Base-by-base conservation (phyloP, 1,140 invertebrate species). In the Drosophila equinoxialis region DNA sequence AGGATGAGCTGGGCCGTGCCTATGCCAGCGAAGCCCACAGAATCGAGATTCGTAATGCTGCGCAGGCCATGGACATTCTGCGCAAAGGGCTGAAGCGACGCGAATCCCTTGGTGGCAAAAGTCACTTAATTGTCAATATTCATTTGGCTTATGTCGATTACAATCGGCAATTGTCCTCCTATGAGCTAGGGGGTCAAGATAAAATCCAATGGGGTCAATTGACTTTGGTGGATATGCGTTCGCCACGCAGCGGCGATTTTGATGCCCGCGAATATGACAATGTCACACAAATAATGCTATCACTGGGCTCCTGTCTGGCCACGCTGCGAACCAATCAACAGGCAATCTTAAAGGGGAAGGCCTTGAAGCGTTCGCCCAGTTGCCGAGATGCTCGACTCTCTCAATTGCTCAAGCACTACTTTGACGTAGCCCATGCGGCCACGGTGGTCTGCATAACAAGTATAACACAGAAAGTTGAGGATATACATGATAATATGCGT, bases 401-500 rank as follows among this genome's bases (percentile, higher is more conserved):
- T 1, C 57, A 59, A 14, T 35, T 59, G n/a, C n/a, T 59, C 1
- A 59, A 59, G n/a, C 57, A 59, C 14, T 59, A 17, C n/a, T 59
- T 59, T 8, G 35, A 59, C 5, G 57, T 59, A 13, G 4, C 57
- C 13, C 30, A 37, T 8, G 17, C 57, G 1, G 11, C 57, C 3
- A 59, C 30, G 3, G 17, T 35, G 6, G 57, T 59, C 33, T 59
- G 57, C 8, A 17, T 59, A 33, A 5, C 57, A 11, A n/a, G 35
- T 8, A 59, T 59, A 11, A 37, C 57, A 11, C 57, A 59, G n/a
- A 6, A 17, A 6, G 11, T 13, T 10, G 57, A 33, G 4, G 57
- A 59, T 26, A 37, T 59, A 10, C 57, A 39, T 14, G 57, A 59
- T 14, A 59, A 39, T 23, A 59, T 59, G 57, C 57, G 57, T 37